Percentiles rank a stretch among this genome's conserved stretches.
These are phyloP conservation scores for Carollia perspicillata DNA, from an alignment of 2,113 vertebrate genomes.

Conservation along the genomic window DNA sequence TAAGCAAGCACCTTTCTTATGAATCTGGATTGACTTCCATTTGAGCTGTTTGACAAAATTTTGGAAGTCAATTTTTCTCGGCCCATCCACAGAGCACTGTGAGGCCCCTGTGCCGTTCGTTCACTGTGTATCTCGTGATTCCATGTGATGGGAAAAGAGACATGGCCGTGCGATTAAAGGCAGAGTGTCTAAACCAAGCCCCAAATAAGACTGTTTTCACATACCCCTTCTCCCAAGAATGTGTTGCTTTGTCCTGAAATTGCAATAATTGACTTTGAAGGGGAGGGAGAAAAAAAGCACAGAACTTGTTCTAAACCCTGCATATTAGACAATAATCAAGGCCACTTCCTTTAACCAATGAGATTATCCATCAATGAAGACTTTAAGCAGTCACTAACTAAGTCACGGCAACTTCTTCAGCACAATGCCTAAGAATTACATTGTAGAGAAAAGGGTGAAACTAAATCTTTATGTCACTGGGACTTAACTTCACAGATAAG, in stretches of 20 bases:
- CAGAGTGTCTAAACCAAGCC: not conserved
- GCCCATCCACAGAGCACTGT: not conserved
- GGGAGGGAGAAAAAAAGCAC: not conserved
- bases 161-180: not conserved
- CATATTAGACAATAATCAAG: constrained; percentile 11
- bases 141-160: not conserved
- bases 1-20: not conserved
- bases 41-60: not conserved
- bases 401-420: not conserved
- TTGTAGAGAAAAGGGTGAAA: not conserved
- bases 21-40: not conserved
- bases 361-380: constrained; percentile 21
- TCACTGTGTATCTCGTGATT: not conserved
- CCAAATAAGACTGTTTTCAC: constrained; percentile 19
- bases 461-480: not conserved
- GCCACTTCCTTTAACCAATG: constrained; percentile 1
- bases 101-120: not conserved
- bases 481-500: not conserved
- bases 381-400: not conserved
- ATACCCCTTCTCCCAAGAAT: not conserved
- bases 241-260: constrained; percentile 33
- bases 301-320: not conserved
- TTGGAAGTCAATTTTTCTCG: not conserved
- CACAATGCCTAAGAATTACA: not conserved
- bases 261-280: constrained; percentile 38